A percentile compares a stretch with the other conserved stretches of the same genome.
Evolutionary conservation across 2,888 invertebrate genomes (phyloP).

Genomic region (Phaedon cochleariae): DNA sequence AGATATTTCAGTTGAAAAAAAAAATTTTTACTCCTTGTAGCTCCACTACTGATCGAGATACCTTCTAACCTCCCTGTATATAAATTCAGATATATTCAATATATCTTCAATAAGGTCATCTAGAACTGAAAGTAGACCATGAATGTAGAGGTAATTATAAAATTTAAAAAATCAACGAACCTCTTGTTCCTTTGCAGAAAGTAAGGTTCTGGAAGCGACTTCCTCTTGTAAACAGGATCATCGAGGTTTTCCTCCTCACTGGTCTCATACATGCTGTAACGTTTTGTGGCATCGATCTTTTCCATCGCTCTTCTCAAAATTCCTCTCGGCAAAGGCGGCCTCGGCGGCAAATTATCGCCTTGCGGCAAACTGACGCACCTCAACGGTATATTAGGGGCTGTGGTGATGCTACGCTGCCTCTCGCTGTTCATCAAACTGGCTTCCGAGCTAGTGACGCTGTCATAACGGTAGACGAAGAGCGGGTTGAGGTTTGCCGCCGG

Average conservation of each 20-base stretch:
- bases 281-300: conserved; percentile 25
- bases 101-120: too few species aligned
- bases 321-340: conserved; percentile 77
- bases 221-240: conserved; percentile 68
- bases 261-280: conserved; percentile 85
- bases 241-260: conserved; percentile 64
- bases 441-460: conserved; percentile 77
- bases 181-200: conserved; percentile 49
- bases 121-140: too few species aligned
- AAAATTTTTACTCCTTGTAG: too few species aligned
- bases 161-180: conserved; percentile 39
- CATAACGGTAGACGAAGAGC: conserved; percentile 84
- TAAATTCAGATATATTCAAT: too few species aligned
- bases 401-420: conserved; percentile 62
- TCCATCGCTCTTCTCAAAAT: conserved; percentile 65
- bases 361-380: conserved; percentile 72
- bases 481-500: conserved; percentile 72
- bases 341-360: conserved; percentile 60
- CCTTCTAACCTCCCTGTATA: too few species aligned
- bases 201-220: conserved; percentile 80
- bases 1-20: too few species aligned
- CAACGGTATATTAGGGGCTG: conserved; percentile 70
- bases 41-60: too few species aligned
- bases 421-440: conserved; percentile 71
- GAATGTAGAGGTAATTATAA: too few species aligned